Evolutionary conservation across 2,113 vertebrate species (phyloP), one percentile per base, ranked within the genome.

Genomic region (Mobula birostris): DNA sequence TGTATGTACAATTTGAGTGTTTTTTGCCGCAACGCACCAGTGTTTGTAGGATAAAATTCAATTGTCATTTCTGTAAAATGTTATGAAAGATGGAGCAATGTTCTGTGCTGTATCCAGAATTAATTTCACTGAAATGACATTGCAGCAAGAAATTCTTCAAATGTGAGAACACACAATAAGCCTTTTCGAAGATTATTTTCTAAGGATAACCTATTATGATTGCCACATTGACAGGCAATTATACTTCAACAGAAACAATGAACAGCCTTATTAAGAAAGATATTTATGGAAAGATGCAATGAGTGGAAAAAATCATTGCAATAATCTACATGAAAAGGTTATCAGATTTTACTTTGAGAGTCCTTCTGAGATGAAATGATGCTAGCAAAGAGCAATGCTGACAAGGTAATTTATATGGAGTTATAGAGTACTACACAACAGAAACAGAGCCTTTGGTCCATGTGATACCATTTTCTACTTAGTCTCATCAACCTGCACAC

Each of bases 181-280:
- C 36, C 12, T 32, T 66, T 90, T 74, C 40, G 40, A 93, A 93
- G 91, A 72, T 93, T 56, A 74, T 29, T 93, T 48, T 93, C 36
- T 56, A 93, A 93, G 24, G 68, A 93, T 29, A 93, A 21, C 63
- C 68, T 8, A 40, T 93, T 36, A 93, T 74, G 68, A 93, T 93
- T 93, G 91, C 70, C 91, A 93, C 40, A 76, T 56, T 93, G 91
- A 93, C 91, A 93, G 91, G 91, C 91, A 93, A 93, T 93, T 93
- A 93, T 15, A 74, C 29, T 93, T 56, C 32, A 74, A 40, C 91
- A 76, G 91, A 70, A 93, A 63, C 29, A 70, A 76, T 19, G 29
- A 93, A 74, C 70, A 74, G 68, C 9, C 40, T 93, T 56, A 74
- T 93, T 56, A 93, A 74, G 72, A 58, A 93, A 93, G 91, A 76